A percentile compares a stretch with the other conserved stretches of the same genome.
These are phyloP conservation scores for Aplochiton taeniatus DNA, from an alignment of 2,797 vertebrate species.

Conservation along the genomic window DNA sequence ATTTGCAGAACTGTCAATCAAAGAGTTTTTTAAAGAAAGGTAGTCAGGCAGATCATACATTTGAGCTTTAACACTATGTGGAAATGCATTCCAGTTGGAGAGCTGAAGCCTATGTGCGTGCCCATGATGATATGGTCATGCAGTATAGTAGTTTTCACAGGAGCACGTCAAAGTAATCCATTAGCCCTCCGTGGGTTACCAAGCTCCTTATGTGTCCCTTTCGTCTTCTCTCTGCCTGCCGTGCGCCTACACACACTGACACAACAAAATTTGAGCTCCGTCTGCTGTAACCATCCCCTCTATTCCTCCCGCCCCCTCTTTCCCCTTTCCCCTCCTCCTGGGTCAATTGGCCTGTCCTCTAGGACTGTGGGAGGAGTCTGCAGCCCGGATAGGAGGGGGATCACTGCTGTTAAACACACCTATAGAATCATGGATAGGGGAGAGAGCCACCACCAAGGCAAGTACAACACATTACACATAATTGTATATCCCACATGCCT, in stretches of 20 bases:
- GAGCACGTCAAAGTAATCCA: constrained; percentile 56
- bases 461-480: no score
- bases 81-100: no score
- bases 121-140: constrained; percentile 23
- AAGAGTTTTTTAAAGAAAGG: no score
- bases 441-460: not conserved
- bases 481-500: not conserved
- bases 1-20: no score
- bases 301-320: constrained; percentile 20
- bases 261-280: constrained; percentile 69
- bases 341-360: constrained; percentile 72
- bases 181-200: constrained; percentile 47
- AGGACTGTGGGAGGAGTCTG: constrained; percentile 68
- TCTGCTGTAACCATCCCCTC: constrained; percentile 40
- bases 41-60: no score
- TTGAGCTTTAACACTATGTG: no score
- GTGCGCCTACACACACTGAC: constrained; percentile 51
- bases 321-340: constrained; percentile 64
- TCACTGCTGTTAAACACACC: constrained; percentile 59
- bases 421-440: constrained; percentile 44
- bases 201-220: constrained; percentile 43
- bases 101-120: not conserved
- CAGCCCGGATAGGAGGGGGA: constrained; percentile 42
- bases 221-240: constrained; percentile 34
- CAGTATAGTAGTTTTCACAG: constrained; percentile 33